Evolutionary conservation across 2,797 vertebrate species (phyloP), one percentile per base, ranked within the genome.

Genomic region (Coracias cyanogaster): DNA sequence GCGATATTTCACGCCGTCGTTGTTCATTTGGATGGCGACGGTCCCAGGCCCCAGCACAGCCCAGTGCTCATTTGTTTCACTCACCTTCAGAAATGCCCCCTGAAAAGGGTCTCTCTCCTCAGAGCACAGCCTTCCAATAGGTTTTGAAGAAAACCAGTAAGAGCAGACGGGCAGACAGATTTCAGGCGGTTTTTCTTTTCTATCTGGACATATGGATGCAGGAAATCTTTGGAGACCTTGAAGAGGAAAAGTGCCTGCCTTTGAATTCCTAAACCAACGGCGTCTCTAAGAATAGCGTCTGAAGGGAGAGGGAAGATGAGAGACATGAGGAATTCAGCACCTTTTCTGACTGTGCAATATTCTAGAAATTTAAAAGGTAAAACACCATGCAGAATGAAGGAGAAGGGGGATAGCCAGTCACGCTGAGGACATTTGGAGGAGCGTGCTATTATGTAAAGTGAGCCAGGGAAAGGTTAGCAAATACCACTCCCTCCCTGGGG

Each of bases 241-340:
- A 94, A 60, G 79, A 93, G 39, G 73, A 57, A 83, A 94, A 70
- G 60, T 61, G 82, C 58, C 64, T 97, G 86, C 66, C 83, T 94
- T 89, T 93, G 92, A 93, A 88, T 92, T 93, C 85, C 93, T 95
- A 84, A 96, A 92, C 19, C 1, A 31, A 70, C 6, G 15, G 60
- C 5, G 2, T 49, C 29, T 87, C 95, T 95, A 96, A 97, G 94
- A 98, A 96, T 58, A 96, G 96, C 65, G 89, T 78, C 70, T 4
- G 31, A 65, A 66, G 83, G 39, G 66, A 96, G 64, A 74, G 11
- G 41, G 48, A 48, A 65, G 82, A 70, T 71, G 96, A 91, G 72
- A 18, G 65, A 58, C 89, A 67, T 1, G 14, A 81, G 81, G 64
- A 77, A 82, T 5, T 67, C 76, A 85, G 58, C 48, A 64, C 83